Evolutionary conservation across 2,113 vertebrate species (phyloP), one percentile per base, ranked within the genome.

Genomic region (Tamias sibiricus): DNA sequence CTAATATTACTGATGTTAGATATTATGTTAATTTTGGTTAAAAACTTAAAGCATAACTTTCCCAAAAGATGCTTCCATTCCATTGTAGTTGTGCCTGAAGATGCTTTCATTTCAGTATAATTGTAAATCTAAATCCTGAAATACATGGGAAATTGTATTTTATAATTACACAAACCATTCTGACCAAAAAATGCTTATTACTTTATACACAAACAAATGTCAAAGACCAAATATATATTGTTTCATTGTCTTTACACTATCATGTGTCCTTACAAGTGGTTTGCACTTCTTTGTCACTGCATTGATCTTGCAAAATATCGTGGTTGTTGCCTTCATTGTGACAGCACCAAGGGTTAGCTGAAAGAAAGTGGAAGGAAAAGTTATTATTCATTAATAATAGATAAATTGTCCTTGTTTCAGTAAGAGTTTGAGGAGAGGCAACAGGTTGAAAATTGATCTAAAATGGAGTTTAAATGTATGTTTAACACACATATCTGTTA

Each of bases 291-390:
- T 74, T 1, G 32, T 96, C n/a, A 2, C 3, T 4, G 5, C 98
- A 89, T 42, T 96, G 37, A 0, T 0, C 12, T 94, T 64, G 64
- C 87, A 98, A 32, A 12, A 69, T 86, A 52, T 0, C 64, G 77
- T 97, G 97, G 68, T 91, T 97, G 74, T 2, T 11, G 37, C 32
- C 7, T 2, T 0, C 0, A 20, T 98, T 90, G 8, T 40, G 52
- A 16, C 93, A 8, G 30, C 35, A 88, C 82, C 98, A 98, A 72
- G 96, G 93, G 1, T 98, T 98, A 47, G 97, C 98, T 98, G 62
- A 92, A 96, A 95, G 9, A 49, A 9, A 96, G 82, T 11, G 74
- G 40, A 94, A 81, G 0, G 81, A 32, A 77, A 0, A 44, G 69
- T 62, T 66, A 83, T 62, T 64, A 4, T 30, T 24, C 49, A 37